phyloP scores from a whole-genome alignment of 2,113 vertebrate species.

The Rhynchomys soricoides region DNA sequence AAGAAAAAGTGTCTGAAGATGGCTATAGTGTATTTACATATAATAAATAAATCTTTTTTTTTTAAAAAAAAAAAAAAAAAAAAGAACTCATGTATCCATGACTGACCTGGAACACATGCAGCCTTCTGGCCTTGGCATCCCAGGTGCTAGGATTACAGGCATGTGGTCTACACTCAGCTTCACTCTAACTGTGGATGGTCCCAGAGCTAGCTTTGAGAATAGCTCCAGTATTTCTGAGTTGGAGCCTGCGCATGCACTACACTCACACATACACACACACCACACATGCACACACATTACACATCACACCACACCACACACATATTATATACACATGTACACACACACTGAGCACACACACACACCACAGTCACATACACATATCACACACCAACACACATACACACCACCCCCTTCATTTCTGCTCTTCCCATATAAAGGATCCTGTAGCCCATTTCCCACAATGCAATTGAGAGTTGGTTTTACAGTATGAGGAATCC shows the following conservation, averaged over 20 bases:
- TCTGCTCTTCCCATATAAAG: neutral
- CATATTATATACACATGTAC: neutral
- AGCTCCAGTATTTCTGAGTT: neutral
- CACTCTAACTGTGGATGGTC: neutral
- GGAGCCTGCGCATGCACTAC: neutral
- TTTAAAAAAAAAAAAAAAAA: no score
- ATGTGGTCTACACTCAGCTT: neutral
- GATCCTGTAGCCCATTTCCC: neutral
- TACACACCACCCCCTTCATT: neutral
- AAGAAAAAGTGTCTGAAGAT: no score
- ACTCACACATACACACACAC: no score
- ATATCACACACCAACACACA: neutral
- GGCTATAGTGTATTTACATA: no score
- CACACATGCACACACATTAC: no score
- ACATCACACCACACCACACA: neutral
- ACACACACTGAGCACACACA: neutral
- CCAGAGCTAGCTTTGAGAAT: neutral
- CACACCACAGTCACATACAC: neutral
- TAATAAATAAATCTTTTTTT: no score
- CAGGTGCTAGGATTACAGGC: neutral
- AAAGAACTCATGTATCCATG: no score
- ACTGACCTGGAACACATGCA: neutral
- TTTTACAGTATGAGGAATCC: neutral
- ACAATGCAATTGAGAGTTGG: neutral
- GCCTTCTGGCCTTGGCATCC: neutral